Evolutionary conservation across 2,888 invertebrate species (phyloP).

Genomic region (Oegoconia quadripuncta): DNA sequence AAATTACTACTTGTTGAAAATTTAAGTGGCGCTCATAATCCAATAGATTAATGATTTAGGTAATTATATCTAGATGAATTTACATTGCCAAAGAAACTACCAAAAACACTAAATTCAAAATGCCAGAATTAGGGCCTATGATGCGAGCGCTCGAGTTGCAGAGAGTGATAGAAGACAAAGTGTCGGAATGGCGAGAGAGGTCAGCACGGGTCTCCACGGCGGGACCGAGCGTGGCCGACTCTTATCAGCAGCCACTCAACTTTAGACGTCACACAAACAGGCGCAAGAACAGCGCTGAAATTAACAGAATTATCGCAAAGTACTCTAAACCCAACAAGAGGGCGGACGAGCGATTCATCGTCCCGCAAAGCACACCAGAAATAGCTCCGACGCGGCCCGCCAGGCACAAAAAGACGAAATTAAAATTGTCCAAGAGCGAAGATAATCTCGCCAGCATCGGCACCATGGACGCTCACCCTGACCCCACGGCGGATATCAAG

Average conservation of each 20-base stretch:
- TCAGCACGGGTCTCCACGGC: constrained; percentile 66
- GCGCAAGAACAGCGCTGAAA: constrained; percentile 75
- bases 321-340: constrained; percentile 67
- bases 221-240: constrained; percentile 61
- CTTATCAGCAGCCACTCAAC: constrained; percentile 75
- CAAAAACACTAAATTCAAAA: constrained; percentile 36
- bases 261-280: constrained; percentile 72
- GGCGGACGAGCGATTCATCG: constrained; percentile 50
- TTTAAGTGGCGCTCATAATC: no score
- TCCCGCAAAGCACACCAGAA: constrained; percentile 36
- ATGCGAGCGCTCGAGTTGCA: constrained; percentile 74
- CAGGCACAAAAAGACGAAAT: constrained; percentile 37
- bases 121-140: constrained; percentile 72
- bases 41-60: neutral
- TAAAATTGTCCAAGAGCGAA: constrained; percentile 56
- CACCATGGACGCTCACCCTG: constrained; percentile 50
- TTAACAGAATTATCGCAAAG: constrained; percentile 77
- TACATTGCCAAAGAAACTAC: constrained; percentile 23
- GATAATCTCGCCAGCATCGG: constrained; percentile 59
- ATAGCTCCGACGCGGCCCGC: constrained; percentile 55
- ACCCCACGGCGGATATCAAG: constrained; percentile 38
- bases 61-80: neutral
- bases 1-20: no score
- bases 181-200: constrained; percentile 75
- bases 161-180: constrained; percentile 73